Evolutionary conservation across 2,888 invertebrate genomes (phyloP).

Genomic region (Cloeon dipterum): DNA sequence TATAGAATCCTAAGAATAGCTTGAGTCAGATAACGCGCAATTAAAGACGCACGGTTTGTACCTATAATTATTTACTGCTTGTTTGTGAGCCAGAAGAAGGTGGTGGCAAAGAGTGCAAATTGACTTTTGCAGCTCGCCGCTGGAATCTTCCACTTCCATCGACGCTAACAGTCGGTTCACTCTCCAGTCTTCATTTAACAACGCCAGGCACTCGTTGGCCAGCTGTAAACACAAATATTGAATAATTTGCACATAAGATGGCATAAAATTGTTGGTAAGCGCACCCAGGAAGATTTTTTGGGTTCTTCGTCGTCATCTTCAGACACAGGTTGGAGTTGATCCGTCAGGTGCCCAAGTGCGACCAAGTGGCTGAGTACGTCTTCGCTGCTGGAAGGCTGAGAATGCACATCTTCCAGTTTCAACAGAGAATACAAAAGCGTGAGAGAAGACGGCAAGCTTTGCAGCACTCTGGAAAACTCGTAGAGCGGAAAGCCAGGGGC

Average conservation of each 20-base stretch:
- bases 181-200: conserved; percentile 38
- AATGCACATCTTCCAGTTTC: conserved; percentile 35
- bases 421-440: conserved; percentile 47
- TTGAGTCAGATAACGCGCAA: too few species aligned
- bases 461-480: too few species aligned
- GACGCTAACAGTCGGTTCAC: conserved; percentile 27
- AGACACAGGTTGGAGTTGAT: not conserved
- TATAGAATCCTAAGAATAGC: conserved; percentile 38
- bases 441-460: too few species aligned
- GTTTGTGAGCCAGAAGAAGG: conserved; percentile 53
- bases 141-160: too few species aligned
- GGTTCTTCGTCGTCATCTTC: too few species aligned
- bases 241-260: not conserved
- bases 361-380: not conserved
- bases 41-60: conserved; percentile 16
- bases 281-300: not conserved
- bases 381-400: conserved; percentile 22
- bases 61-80: conserved; percentile 70
- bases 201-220: conserved; percentile 29
- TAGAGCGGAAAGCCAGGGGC: conserved; percentile 17
- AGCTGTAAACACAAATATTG: conserved; percentile 9
- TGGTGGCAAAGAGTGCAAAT: conserved; percentile 65
- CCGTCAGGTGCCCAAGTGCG: not conserved
- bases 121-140: conserved; percentile 36
- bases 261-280: not conserved